Conservation (phyloP, 2,113 vertebrate genomes). For the Brachypodius melanocephalos region DNA sequence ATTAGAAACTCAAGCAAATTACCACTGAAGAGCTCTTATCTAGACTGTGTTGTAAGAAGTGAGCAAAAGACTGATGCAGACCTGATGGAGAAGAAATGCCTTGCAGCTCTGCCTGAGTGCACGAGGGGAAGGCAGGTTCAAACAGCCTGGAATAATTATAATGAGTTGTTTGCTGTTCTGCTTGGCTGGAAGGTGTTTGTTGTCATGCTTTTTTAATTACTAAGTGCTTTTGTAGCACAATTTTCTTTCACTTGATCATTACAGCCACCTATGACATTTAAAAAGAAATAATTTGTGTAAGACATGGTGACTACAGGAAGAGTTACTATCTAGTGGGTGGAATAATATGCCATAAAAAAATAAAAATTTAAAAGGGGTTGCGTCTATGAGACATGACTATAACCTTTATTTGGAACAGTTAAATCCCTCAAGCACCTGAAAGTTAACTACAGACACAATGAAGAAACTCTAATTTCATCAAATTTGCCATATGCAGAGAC, state of each 20-base stretch:
- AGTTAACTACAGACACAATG: not conserved
- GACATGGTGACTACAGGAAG: not conserved
- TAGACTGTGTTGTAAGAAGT: not conserved
- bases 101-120: not conserved
- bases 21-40: constrained; percentile 50
- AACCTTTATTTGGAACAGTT: not conserved
- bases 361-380: not conserved
- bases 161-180: constrained; percentile 59
- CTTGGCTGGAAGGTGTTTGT: constrained; percentile 52
- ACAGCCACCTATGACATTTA: not conserved
- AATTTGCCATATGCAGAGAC: not conserved
- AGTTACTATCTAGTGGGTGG: not conserved
- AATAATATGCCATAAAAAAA: not conserved
- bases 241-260: constrained; percentile 30
- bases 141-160: constrained; percentile 42
- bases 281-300: not conserved
- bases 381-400: not conserved
- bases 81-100: constrained; percentile 8
- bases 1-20: constrained; percentile 48
- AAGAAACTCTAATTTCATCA: not conserved
- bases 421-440: not conserved
- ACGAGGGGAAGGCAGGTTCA: not conserved
- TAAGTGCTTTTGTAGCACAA: constrained; percentile 24
- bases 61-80: constrained; percentile 33
- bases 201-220: constrained; percentile 46